phyloP scores from a whole-genome alignment of 2,888 invertebrate species.

The Tortricodes alternella region DNA sequence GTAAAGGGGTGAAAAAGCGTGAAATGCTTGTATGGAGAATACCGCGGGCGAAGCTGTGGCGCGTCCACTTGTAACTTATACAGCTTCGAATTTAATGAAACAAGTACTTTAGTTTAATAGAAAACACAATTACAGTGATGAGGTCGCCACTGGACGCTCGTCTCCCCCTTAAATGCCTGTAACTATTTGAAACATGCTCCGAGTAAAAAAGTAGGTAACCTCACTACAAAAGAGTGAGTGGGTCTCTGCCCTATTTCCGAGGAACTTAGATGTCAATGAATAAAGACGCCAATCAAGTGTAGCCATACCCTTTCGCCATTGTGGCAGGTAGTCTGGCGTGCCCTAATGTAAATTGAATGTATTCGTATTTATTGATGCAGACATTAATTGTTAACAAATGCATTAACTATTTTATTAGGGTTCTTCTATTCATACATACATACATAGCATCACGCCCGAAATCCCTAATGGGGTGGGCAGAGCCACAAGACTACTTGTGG shows the following conservation, averaged over 20 bases:
- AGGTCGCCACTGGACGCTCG: too few species aligned
- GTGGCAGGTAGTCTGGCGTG: slow-evolving; percentile 2
- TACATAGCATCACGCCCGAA: too few species aligned
- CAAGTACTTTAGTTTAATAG: too few species aligned
- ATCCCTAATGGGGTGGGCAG: too few species aligned
- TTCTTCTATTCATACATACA: too few species aligned
- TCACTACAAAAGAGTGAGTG: slow-evolving; percentile 5
- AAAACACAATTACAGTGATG: too few species aligned
- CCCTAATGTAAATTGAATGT: slow-evolving; percentile 14
- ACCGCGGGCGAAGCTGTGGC: too few species aligned
- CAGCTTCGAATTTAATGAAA: too few species aligned
- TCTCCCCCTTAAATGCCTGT: not conserved
- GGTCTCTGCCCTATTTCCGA: slow-evolving; percentile 7
- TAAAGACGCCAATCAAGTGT: slow-evolving; percentile 10
- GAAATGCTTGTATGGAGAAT: too few species aligned
- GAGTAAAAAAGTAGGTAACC: slow-evolving; percentile 2
- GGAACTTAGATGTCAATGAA: not conserved
- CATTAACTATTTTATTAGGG: not conserved
- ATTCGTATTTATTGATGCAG: slow-evolving; percentile 13
- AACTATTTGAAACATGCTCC: not conserved
- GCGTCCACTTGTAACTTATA: too few species aligned
- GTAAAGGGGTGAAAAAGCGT: too few species aligned
- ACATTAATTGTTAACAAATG: not conserved
- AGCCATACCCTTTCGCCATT: slow-evolving; percentile 8
- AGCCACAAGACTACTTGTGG: too few species aligned